These are phyloP conservation scores for Schizothorax lantsangensis DNA, from an alignment of 2,797 vertebrate genomes.

Conservation along the genomic window DNA sequence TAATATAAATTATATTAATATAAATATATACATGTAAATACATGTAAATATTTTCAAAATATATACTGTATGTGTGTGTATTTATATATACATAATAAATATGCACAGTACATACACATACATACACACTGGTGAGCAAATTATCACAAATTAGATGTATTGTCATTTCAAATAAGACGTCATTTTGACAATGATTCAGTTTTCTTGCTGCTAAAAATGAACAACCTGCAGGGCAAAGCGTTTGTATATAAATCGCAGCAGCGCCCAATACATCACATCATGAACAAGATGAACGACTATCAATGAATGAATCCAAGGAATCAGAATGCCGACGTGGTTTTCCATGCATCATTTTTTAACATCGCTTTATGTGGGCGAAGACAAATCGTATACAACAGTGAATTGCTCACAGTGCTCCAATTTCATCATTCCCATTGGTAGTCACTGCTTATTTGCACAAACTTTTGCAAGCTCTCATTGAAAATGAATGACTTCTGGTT, in stretches of 20 bases:
- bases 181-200: conserved; percentile 17
- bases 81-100: too few species aligned
- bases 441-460: neutral
- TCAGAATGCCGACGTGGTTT: conserved; percentile 5
- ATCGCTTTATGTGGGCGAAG: neutral
- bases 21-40: too few species aligned
- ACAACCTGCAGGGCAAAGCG: neutral
- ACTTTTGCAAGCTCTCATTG: neutral
- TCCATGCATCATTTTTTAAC: neutral
- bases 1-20: neutral
- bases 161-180: neutral
- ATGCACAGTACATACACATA: too few species aligned
- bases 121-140: neutral
- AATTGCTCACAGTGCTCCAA: conserved; percentile 5
- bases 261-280: neutral
- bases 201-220: conserved; percentile 4
- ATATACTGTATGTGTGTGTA: too few species aligned
- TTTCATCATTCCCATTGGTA: neutral
- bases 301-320: neutral
- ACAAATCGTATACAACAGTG: neutral
- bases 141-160: neutral
- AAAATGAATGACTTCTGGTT: conserved; percentile 9
- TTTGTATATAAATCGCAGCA: neutral
- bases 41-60: too few species aligned
- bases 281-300: conserved; percentile 18